Evolutionary conservation across 2,113 vertebrate genomes (phyloP), one percentile per base, ranked within the genome.

Genomic region (Chloebia gouldiae): DNA sequence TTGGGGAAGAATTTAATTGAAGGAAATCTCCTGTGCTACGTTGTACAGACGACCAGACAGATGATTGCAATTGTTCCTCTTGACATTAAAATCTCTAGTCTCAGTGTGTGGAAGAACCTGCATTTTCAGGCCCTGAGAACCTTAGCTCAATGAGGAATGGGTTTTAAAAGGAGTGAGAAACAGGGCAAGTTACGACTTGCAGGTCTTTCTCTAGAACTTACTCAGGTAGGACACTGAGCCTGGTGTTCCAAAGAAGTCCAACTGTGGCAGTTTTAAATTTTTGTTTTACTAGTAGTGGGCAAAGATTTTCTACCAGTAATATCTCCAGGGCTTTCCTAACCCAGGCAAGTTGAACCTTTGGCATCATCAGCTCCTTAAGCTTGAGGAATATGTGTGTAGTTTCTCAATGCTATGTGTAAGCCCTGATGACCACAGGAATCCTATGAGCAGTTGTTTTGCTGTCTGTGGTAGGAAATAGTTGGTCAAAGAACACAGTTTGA

Each of bases 1-100:
- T 3, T 83, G 15, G 31, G 45, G 40, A 86, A 89, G 37, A 49
- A 68, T 61, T 84, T 83, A 47, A 77, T 54, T 90, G 47, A 79
- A 81, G 39, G 50, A 77, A 65, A 6, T 89, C 24, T 83, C 25
- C 7, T 57, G 28, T 64, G 25, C 39, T 44, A 0, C 0, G 0
- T 6, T 72, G 50, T 75, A 50, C 45, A 72, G 42, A 75, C 45
- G 59, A 45, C 27, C 47, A 91, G 90, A 81, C 33, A 65, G 65
- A 30, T 2, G 7, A 37, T 66, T 50, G 71, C 27, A 19, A 0
- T 27, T 69, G 27, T 69, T 95, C 31, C 15, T 77, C 5, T 33
- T 91, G 70, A 50, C 25, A 10, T 69, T 30, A 83, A 83, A 57
- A 78, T 91, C 39, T 88, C 18, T 42, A 33, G 24, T 51, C 44